phyloP scores from a whole-genome alignment of 2,888 invertebrate species.

The Gasteruption jaculator region DNA sequence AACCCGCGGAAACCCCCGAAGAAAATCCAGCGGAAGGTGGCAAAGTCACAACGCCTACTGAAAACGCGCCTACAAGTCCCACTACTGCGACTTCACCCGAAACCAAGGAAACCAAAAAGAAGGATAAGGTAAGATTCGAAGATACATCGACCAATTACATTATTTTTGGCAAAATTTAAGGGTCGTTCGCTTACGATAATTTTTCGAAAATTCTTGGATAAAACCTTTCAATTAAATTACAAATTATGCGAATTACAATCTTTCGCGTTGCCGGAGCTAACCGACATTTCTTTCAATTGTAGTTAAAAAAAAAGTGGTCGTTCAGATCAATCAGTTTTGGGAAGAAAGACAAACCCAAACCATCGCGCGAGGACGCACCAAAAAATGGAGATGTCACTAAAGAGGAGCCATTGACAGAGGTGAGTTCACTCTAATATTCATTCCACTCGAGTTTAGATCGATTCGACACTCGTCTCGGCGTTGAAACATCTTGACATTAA shows the following conservation, averaged over 20 bases:
- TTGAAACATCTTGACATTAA: no score
- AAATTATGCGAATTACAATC: conserved; percentile 1
- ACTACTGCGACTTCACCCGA: conserved; percentile 43
- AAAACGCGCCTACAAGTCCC: conserved; percentile 40
- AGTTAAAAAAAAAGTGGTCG: conserved; percentile 86
- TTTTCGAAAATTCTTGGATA: conserved; percentile 12
- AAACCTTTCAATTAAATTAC: conserved; percentile 9
- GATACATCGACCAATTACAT: neutral
- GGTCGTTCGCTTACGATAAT: conserved; percentile 19
- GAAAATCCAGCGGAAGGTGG: conserved; percentile 40
- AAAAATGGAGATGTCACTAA: conserved; percentile 60
- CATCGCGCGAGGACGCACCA: conserved; percentile 62
- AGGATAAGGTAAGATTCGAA: conserved; percentile 39
- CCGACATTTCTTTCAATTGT: conserved; percentile 30
- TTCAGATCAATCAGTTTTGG: conserved; percentile 83
- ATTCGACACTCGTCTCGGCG: no score
- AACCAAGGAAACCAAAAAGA: conserved; percentile 48
- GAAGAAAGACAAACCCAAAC: conserved; percentile 83
- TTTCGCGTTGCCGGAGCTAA: neutral
- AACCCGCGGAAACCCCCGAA: conserved; percentile 35
- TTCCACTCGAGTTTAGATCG: no score
- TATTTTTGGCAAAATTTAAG: neutral
- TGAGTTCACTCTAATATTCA: no score
- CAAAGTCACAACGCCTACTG: conserved; percentile 47
- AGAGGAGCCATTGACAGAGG: conserved; percentile 60